These are phyloP conservation scores for Agapostemon virescens DNA, from an alignment of 2,888 invertebrate genomes.

Conservation along the genomic window DNA sequence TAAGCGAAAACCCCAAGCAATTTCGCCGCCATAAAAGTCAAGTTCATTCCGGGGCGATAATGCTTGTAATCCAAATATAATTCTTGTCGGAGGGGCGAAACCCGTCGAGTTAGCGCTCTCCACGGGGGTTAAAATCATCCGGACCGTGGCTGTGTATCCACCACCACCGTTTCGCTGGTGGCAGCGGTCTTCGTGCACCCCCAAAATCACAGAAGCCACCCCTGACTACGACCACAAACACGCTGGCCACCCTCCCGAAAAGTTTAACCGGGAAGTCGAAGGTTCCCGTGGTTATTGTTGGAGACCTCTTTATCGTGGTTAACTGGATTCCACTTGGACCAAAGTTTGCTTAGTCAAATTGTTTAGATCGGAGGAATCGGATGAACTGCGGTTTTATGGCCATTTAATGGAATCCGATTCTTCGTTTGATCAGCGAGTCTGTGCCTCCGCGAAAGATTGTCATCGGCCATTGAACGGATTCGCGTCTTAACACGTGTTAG, in stretches of 20 bases:
- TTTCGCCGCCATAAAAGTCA: slow-evolving; percentile 79
- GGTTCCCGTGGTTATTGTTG: slow-evolving; percentile 47
- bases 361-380: neutral
- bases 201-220: slow-evolving; percentile 70
- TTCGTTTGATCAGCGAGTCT: neutral
- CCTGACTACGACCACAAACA: slow-evolving; percentile 63
- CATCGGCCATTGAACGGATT: neutral
- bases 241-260: slow-evolving; percentile 56
- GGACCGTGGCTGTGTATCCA: slow-evolving; percentile 55
- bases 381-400: neutral
- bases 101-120: slow-evolving; percentile 67
- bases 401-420: slow-evolving; percentile 6
- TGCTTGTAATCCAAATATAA: slow-evolving; percentile 81
- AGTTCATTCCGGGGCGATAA: slow-evolving; percentile 80
- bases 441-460: neutral
- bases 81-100: slow-evolving; percentile 74
- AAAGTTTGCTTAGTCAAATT: slow-evolving; percentile 37
- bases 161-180: slow-evolving; percentile 43
- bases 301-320: slow-evolving; percentile 50
- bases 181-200: slow-evolving; percentile 58
- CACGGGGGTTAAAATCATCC: slow-evolving; percentile 64
- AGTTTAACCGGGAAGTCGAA: slow-evolving; percentile 54
- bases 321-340: slow-evolving; percentile 33
- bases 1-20: slow-evolving; percentile 71
- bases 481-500: neutral